Evolutionary conservation across 2,797 vertebrate genomes (phyloP).

Genomic region (Phoebastria nigripes): DNA sequence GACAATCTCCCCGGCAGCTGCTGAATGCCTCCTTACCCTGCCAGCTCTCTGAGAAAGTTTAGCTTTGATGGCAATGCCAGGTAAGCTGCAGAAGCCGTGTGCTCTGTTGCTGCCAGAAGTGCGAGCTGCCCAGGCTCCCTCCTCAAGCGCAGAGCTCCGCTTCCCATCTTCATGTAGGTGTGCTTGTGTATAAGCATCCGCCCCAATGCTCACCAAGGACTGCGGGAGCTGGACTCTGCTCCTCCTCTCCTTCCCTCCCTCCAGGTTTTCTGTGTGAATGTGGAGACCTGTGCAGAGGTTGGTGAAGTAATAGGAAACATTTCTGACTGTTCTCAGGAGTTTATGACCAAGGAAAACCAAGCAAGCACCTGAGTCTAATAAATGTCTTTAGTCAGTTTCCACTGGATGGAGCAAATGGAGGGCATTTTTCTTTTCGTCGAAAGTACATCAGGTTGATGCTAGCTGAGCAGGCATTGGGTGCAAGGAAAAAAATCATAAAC

Average conservation of each 20-base stretch:
- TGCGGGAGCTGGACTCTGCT: not conserved
- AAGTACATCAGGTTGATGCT: not conserved
- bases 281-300: not conserved
- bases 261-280: not conserved
- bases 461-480: not conserved
- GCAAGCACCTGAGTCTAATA: not conserved
- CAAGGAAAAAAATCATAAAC: not conserved
- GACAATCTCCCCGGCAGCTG: not conserved
- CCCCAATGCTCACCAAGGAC: rapidly evolving
- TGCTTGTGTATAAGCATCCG: not conserved
- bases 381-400: not conserved
- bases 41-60: not conserved
- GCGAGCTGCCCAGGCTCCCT: not conserved
- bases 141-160: not conserved
- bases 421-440: not conserved
- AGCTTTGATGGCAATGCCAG: not conserved
- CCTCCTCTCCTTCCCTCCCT: not conserved
- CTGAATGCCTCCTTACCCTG: no score
- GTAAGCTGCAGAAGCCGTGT: rapidly evolving
- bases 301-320: not conserved
- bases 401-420: not conserved
- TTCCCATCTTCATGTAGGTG: not conserved
- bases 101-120: not conserved
- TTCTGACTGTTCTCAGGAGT: not conserved
- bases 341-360: not conserved